A percentile compares a stretch with the other conserved stretches of the same genome.
These are phyloP conservation scores for Prenolepis imparis DNA, from an alignment of 2,888 invertebrate species.

Conservation along the genomic window DNA sequence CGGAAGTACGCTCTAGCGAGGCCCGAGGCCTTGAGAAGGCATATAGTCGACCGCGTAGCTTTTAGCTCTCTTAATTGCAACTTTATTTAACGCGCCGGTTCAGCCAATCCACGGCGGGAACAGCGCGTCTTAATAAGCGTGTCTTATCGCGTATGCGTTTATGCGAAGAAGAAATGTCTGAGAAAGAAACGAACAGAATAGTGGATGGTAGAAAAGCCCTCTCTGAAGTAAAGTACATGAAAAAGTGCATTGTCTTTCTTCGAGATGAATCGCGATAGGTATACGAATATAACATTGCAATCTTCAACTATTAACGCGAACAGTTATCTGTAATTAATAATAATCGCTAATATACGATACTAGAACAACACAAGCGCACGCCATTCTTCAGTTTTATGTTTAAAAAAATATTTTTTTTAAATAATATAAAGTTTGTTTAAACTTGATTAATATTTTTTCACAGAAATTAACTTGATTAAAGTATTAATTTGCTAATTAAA, in stretches of 20 bases:
- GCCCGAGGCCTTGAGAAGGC: slow-evolving; percentile 82
- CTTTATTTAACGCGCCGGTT: slow-evolving; percentile 79
- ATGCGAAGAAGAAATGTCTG: slow-evolving; percentile 54
- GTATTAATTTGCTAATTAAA: no score
- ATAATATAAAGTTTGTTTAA: no score
- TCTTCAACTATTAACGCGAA: background rate
- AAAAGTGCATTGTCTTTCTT: slow-evolving; percentile 37
- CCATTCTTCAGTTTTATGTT: no score
- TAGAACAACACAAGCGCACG: no score
- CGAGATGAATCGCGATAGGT: background rate
- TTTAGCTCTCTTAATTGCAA: slow-evolving; percentile 84
- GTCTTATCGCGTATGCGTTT: slow-evolving; percentile 64
- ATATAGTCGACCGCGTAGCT: slow-evolving; percentile 77
- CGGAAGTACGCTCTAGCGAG: slow-evolving; percentile 85
- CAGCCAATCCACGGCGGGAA: slow-evolving; percentile 67
- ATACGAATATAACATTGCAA: background rate
- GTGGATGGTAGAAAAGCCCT: slow-evolving; percentile 62
- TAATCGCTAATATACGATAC: background rate
- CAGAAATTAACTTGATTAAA: no score
- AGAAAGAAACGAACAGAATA: slow-evolving; percentile 60
- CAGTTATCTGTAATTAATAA: background rate
- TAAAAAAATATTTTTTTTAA: no score
- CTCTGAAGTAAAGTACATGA: background rate
- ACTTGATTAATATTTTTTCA: no score
- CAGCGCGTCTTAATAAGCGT: slow-evolving; percentile 70